Evolutionary conservation across 2,797 vertebrate species (phyloP).

Genomic region (Astyanax mexicanus): DNA sequence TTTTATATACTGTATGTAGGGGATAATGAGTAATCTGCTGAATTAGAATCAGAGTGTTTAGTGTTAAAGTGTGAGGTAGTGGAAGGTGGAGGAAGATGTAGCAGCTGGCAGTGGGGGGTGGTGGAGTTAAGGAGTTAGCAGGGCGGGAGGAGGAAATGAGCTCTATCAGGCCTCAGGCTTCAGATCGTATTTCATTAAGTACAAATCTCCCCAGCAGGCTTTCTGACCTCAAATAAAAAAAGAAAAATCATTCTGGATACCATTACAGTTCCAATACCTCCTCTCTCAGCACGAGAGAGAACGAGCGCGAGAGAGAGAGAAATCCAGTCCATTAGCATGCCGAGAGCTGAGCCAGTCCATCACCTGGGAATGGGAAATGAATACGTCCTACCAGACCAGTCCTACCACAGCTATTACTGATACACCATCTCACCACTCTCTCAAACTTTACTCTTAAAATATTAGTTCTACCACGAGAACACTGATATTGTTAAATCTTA

Average conservation of each 20-base stretch:
- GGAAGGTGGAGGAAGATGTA: not conserved
- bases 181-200: not conserved
- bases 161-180: not conserved
- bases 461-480: too few species aligned
- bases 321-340: not conserved
- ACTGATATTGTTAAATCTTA: too few species aligned
- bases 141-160: not conserved
- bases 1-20: too few species aligned
- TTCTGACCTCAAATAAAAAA: constrained; percentile 1
- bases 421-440: too few species aligned
- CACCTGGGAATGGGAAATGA: not conserved
- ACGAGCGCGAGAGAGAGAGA: not conserved
- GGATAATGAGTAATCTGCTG: too few species aligned
- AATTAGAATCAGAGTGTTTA: not conserved
- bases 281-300: not conserved
- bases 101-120: not conserved
- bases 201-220: constrained; percentile 4
- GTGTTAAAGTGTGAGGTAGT: not conserved
- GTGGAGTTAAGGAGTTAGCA: not conserved
- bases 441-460: too few species aligned
- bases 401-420: not conserved
- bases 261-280: not conserved
- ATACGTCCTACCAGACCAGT: not conserved
- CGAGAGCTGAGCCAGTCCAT: not conserved
- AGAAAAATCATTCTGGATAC: not conserved